Evolutionary conservation across 2,888 invertebrate genomes (phyloP), one percentile per base, ranked within the genome.

Genomic region (Ptychoptera contaminata): DNA sequence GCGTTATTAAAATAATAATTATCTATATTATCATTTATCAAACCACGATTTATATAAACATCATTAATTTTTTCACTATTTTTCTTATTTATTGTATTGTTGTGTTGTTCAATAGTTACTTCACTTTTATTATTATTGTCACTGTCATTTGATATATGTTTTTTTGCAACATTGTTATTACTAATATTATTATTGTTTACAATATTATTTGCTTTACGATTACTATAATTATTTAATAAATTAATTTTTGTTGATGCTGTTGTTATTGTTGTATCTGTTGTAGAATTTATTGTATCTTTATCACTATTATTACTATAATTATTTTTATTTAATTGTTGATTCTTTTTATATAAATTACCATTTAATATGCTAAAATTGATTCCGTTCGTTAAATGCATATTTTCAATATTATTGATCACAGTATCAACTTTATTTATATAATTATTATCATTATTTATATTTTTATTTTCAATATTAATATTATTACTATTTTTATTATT

Each of bases 41-140:
- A 40, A 41, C 32, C 40, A 8, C 52, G 48, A 46, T 52, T 52
- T 6, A 52, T 51, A 46, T 50, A 52, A 16, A 52, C 51, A 47
- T 52, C 52, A 47, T 46, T 50, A 35, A 50, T 50, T 45, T 50
- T 50, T 36, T 52, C 51, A 42, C 45, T 49, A 40, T 23, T 40
- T 40, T 16, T 31, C 31, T 9, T 16, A 32, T 15, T 8, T 16
- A 15, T 15, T 32, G 11, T 40, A 32, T 16, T 40, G 15, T 11
- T 32, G 2, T n/a, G 40, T 31, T 16, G 12, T 40, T 10, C 40
- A 23, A 23, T 23, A 32, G 9, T 32, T 7, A 32, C 3, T 7
- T 32, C 32, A 11, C 11, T 32, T 11, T 39, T 39, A 29, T 23
- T 23, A 39, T 39, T 16, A 16, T 40, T 40, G 12, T 40, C 30